Conservation (phyloP, 2,888 invertebrate species). For the Anorthoa munda region DNA sequence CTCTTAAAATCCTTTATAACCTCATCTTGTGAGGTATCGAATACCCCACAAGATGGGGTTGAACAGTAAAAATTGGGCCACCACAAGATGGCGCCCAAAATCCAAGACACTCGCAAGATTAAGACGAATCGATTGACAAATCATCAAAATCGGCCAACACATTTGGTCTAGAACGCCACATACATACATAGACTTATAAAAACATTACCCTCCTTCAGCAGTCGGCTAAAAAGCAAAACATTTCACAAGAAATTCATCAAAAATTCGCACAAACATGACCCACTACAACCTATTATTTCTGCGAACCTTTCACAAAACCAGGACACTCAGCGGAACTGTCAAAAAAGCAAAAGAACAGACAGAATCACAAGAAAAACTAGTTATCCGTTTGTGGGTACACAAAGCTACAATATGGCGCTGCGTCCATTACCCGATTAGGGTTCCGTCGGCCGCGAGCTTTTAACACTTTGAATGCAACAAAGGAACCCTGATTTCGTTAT, state of each 20-base stretch:
- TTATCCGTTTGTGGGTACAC: slow-evolving; percentile 59
- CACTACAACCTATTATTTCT: neutral
- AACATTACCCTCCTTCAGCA: no score
- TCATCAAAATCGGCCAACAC: no score
- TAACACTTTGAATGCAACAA: slow-evolving; percentile 68
- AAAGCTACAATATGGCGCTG: slow-evolving; percentile 56
- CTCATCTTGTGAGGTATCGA: no score
- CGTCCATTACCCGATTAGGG: slow-evolving; percentile 71
- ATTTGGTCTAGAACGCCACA: no score
- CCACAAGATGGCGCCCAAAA: no score
- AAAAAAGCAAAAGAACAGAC: slow-evolving; percentile 49
- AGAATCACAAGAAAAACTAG: slow-evolving; percentile 62
- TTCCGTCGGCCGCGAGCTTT: slow-evolving; percentile 62
- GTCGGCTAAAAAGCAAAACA: neutral
- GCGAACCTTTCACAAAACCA: slow-evolving; percentile 25
- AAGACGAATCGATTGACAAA: no score
- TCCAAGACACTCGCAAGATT: no score
- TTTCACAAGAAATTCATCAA: neutral
- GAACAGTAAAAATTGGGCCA: no score
- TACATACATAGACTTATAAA: no score
- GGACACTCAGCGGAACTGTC: slow-evolving; percentile 15
- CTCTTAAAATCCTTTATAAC: no score
- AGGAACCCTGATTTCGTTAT: slow-evolving; percentile 69
- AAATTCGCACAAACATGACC: neutral
- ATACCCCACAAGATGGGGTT: no score